Evolutionary conservation across 1,140 invertebrate species (phyloP), one percentile per base, ranked within the genome.

Genomic region (Octopus bimaculoides): DNA sequence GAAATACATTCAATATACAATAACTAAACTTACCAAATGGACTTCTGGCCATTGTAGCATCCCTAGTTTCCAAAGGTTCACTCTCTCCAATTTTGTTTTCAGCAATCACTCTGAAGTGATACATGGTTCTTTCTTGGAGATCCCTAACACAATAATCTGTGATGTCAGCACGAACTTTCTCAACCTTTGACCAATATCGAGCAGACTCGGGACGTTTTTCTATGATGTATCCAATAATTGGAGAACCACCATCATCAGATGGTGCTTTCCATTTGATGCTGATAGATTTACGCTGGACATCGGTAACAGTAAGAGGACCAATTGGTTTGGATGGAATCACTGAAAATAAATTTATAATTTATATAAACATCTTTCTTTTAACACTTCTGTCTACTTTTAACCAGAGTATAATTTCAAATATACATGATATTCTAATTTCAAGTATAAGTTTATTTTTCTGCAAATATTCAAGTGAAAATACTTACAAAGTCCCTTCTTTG

Each of bases 1-100:
- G 26, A 41, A 41, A 41, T 41, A 41, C 26, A 41, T 41, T 41
- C 26, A 41, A 41, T 41, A 41, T 41, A 41, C 3, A 41, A 41
- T 41, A 3, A 26, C n/a, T 66, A 14, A 17, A 73, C 95, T 94
- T 91, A 98, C 96, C 96, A 90, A 96, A 98, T 80, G 96, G 97
- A 91, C 96, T 96, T 90, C 98, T 98, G 0, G 96, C 96, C 54
- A 95, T 91, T 5, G 97, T 94, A n/a, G 96, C 93, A 14, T 93
- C 92, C 20, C 94, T 2, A 8, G 52, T 92, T 91, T 54, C 96
- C 95, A 88, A 96, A 7, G 97, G 95, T 78, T 95, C 94, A 86
- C 97, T 96, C 90, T 96, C 95, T 54, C 98, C 98, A 86, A 98
- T 98, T 75, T 98, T 97, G 90, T 99, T 99, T 41, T 96, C 96